Base-by-base conservation (phyloP, 2,888 invertebrate genomes). In the Tetragnatha montana region DNA sequence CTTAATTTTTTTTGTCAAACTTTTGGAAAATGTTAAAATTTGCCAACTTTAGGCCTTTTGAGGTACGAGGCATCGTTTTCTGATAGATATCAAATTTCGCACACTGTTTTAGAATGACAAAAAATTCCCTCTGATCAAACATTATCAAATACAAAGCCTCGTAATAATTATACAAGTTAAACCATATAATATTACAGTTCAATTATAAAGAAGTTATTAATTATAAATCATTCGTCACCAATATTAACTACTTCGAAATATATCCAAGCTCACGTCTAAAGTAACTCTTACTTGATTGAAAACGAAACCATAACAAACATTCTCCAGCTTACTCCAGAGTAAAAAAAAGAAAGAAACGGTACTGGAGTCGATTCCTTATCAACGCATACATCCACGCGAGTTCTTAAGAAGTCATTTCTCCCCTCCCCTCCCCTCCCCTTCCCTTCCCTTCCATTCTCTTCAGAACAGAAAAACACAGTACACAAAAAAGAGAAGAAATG, bases 321-420 rank as follows among this genome's bases (percentile, higher is more conserved):
- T 35, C 35, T 35, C 35, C 35, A 35, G 2, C 35, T 35, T 35
- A 35, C 60, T 4, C 60, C 4, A 60, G 60, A 35, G 35, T 17
- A 60, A 60, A 17, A 60, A 60, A 75, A 51, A 8, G 49, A 79
- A 79, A 22, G 19, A 60, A 79, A 10, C 8, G 35, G 8, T 14
- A 68, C 21, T 68, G 22, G 70, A 69, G 68, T 21, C 35, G 68
- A 70, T 76, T 75, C 69, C 75, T 76, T 84, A 84, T 84, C 74
- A 60, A 60, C 73, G 60, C 75, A 84, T 76, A 69, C 75, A 84
- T 19, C 19, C 68, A 14, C 69, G 51, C 73, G 50, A 82, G n/a
- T 82, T 74, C 83, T 69, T 8, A 76, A 21, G 12, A 22, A 22
- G 73, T 12, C 35, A 19, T n/a, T 60, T 84, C 49, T 21, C 21